Percentiles rank a stretch among this genome's conserved stretches.
Evolutionary conservation across 1,140 invertebrate species (phyloP).

Genomic region (Tetraneura akinire): DNA sequence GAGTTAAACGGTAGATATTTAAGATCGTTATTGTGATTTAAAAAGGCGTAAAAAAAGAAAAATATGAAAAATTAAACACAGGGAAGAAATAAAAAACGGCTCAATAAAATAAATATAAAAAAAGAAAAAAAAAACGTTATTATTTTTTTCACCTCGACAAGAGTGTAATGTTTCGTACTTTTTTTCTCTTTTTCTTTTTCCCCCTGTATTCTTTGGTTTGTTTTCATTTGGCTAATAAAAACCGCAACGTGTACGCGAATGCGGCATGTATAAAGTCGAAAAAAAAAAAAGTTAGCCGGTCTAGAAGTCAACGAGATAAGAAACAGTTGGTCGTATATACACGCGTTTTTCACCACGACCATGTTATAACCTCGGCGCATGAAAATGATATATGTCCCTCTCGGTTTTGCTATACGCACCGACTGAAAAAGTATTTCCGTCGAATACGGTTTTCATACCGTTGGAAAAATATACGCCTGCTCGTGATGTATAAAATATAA

Average conservation of each 20-base stretch:
- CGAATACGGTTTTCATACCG: background rate
- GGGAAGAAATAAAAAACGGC: background rate
- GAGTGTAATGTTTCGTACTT: slow-evolving; percentile 16
- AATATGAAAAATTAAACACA: background rate
- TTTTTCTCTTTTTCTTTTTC: too few species aligned
- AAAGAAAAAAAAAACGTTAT: too few species aligned
- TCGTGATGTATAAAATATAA: background rate
- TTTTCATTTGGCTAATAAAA: background rate
- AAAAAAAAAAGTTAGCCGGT: slow-evolving; percentile 13
- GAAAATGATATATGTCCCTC: slow-evolving; percentile 13
- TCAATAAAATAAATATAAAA: slow-evolving; percentile 9
- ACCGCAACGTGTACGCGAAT: background rate
- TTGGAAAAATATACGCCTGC: background rate
- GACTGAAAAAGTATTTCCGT: background rate
- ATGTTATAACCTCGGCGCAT: background rate
- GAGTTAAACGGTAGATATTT: background rate
- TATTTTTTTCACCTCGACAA: slow-evolving; percentile 21
- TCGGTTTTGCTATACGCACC: background rate
- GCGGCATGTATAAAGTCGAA: background rate
- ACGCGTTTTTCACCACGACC: background rate
- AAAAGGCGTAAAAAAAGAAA: background rate
- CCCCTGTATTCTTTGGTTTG: too few species aligned
- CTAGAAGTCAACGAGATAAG: slow-evolving; percentile 15
- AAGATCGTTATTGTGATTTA: background rate
- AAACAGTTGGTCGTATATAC: slow-evolving; percentile 13